Evolutionary conservation across 2,888 invertebrate genomes (phyloP), one percentile per base, ranked within the genome.

Genomic region (Parasteatoda lunata): DNA sequence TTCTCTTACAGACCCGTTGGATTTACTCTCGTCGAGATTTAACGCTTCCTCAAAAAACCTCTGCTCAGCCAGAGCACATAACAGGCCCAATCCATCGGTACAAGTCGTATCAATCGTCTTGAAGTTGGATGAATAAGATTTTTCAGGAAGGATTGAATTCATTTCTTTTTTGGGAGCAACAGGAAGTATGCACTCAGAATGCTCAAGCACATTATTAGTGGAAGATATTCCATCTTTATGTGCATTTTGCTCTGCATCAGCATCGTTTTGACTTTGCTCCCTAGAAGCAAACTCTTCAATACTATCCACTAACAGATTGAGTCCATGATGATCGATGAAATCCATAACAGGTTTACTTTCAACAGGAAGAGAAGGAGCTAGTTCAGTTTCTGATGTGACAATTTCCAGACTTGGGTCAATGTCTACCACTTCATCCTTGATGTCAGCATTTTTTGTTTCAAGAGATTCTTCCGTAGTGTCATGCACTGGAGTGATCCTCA

Each of bases 1-100:
- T 65, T 82, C 75, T 11, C 69, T 75, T 52, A 72, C n/a, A n/a
- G 49, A 11, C 4, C 30, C 5, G 45, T 73, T 83, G 15, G 66
- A 45, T 71, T 79, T 83, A 30, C 54, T 71, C 65, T 79, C 88
- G 64, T 82, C 84, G 30, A 75, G 11, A 91, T 90, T 87, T 64
- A 77, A n/a, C 15, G 77, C 85, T 73, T 96, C 96, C 90, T 96
- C 96, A 93, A 95, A 94, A 89, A 96, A 95, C 89, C 96, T 93
- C 91, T 96, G 96, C 91, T 96, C 96, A 0, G 96, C 97, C 86
- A 97, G 92, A 8, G 96, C 96, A 91, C 97, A 97, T 49, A 97
- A 92, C 54, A 97, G 92, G 79, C 95, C 95, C 15, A 97, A 92
- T 0, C 92, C 92, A 72, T 90, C 89, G 54, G 84, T 86, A 66